Base-by-base conservation (phyloP, 2,113 vertebrate genomes). In the Piprites chloris region DNA sequence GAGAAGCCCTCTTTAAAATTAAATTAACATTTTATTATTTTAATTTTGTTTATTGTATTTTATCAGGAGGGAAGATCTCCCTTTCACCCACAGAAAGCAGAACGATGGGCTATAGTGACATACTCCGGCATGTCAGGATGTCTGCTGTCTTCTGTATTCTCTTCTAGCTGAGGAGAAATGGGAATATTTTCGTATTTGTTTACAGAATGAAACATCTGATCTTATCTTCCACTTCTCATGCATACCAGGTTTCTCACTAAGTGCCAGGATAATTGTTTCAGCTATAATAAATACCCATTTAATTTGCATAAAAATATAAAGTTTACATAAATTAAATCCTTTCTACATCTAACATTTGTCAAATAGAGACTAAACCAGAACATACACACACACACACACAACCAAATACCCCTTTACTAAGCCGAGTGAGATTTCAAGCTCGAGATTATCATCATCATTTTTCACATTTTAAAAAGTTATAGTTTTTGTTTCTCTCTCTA, bases 241-340 rank as follows among this genome's bases (percentile, higher is more conserved):
- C 93, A 96, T 74, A 96, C 95, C 93, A 96, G 97, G 97, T 95
- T 95, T 93, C 95, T 87, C 95, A 95, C 93, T 97, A 97, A 97
- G 95, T 94, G 91, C 95, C 96, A 96, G 94, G 90, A 93, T 97
- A 98, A 98, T 97, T 98, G 97, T 98, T 97, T 97, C 90, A 97
- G 96, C 94, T 89, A 97, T 98, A 98, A 98, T 98, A 98, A 98
- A 98, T 98, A 98, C 93, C 95, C 97, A 97, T 95, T 97, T 97
- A 93, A 97, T 98, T 98, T 97, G 97, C 98, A 98, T 98, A 98
- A 98, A 98, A 98, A 98, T 97, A 97, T 97, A 97, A 98, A 98
- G 98, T 98, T 98, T 97, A 97, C 98, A 97, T 97, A 98, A 98
- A 98, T 98, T 97, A 98, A 98, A 97, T 96, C 44, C 85, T 97